Evolutionary conservation across 2,888 invertebrate species (phyloP).

Genomic region (Hypsopygia costalis): DNA sequence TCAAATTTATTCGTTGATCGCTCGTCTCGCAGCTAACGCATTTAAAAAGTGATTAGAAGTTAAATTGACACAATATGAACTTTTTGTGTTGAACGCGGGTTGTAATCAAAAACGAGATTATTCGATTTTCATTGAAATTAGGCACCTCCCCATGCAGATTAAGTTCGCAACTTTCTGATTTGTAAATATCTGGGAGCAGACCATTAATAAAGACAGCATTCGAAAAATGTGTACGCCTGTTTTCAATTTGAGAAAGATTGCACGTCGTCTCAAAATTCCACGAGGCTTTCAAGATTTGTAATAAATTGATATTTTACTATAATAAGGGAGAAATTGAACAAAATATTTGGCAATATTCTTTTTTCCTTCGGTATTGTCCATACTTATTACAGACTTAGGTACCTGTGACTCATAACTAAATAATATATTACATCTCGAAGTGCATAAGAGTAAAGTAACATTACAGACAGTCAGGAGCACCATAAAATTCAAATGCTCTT

Average conservation of each 20-base stretch:
- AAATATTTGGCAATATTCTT: no score
- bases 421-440: no score
- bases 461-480: no score
- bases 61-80: constrained; percentile 79
- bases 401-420: no score
- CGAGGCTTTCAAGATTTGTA: neutral
- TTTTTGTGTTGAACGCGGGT: constrained; percentile 61
- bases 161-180: constrained; percentile 16
- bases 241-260: neutral
- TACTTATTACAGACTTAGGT: no score
- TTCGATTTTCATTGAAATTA: constrained; percentile 63
- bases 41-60: constrained; percentile 80
- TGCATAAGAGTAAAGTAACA: no score
- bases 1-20: constrained; percentile 79
- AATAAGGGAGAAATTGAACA: no score
- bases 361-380: no score
- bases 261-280: neutral
- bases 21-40: constrained; percentile 67
- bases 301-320: neutral
- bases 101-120: constrained; percentile 69
- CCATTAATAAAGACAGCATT: neutral
- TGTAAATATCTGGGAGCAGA: constrained; percentile 3
- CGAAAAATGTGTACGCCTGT: neutral
- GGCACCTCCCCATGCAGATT: constrained; percentile 30
- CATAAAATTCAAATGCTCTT: no score